Conservation (phyloP, 23 tunicate species). For the Diplosoma virens region DNA sequence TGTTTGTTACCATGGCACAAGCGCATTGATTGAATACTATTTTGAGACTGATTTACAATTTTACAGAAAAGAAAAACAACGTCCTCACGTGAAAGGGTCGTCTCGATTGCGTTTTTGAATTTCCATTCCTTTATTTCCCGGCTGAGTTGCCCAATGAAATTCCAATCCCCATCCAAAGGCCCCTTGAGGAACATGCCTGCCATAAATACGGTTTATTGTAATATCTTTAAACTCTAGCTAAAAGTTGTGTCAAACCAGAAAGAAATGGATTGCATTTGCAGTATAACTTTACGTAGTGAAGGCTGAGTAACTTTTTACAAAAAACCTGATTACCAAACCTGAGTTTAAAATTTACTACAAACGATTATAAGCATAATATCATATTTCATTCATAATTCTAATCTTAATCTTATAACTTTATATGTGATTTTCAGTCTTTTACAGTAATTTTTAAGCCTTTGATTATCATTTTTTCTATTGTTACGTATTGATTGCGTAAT, state of each 20-base stretch:
- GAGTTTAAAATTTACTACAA: too few relatives aligned
- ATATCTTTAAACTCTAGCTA: too few relatives aligned
- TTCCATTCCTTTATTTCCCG: constrained; percentile 78
- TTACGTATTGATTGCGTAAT: too few relatives aligned
- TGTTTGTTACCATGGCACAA: not conserved
- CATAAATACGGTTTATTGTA: not conserved
- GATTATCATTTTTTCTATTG: too few relatives aligned
- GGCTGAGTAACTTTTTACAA: not conserved
- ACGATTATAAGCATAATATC: too few relatives aligned
- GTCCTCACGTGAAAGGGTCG: constrained; percentile 63
- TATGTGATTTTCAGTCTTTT: too few relatives aligned
- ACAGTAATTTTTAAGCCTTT: too few relatives aligned
- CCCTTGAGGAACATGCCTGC: constrained; percentile 68
- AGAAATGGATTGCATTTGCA: too few relatives aligned
- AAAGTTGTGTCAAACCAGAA: too few relatives aligned
- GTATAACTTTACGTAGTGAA: too few relatives aligned
- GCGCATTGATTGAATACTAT: not conserved
- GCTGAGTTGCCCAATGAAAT: constrained; percentile 78
- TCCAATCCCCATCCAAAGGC: constrained; percentile 84
- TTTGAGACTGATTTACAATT: not conserved
- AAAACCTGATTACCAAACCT: not conserved
- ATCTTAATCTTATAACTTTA: too few relatives aligned
- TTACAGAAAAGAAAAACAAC: not conserved
- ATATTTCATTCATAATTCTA: too few relatives aligned
- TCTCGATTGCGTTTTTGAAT: constrained; percentile 46